Base-by-base conservation (phyloP, 2,113 vertebrate species). In the Illadopsis cleaveri region DNA sequence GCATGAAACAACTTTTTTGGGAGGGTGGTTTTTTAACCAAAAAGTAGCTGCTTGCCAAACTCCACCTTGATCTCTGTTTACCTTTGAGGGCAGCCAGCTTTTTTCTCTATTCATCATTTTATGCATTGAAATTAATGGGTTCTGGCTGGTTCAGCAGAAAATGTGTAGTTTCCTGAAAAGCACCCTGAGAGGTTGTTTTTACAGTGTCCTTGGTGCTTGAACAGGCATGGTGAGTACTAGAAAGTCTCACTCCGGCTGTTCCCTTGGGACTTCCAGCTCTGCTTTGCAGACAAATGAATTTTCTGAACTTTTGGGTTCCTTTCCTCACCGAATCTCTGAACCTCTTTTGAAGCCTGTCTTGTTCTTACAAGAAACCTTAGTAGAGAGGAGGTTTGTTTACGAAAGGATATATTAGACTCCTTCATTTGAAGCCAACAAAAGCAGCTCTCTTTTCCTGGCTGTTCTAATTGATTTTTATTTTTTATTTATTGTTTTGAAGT, bases 401-500 rank as follows among this genome's bases (percentile, higher is more conserved):
- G 35, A 58, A 96, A 86, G 85, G 87, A 66, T 96, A 11, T 91
- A 73, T 90, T 85, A 40, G 61, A 72, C 66, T 81, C 95, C 94
- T 96, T 97, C 85, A 90, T 91, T 96, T 86, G 35, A 50, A 83
- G 95, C 94, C 96, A 96, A 92, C 71, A 86, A 95, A 96, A 96
- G 90, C 95, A 97, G 35, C 12, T 4, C 69, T 9, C 75, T 89
- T 30, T 66, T 86, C 82, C 82, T 68, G 75, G 18, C 76, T 85
- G 64, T 25, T 91, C 47, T 93, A 96, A 95, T 95, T 97, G 79
- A 93, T 87, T 95, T 96, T 94, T 90, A 82, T 85, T 96, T 96
- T 94, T 94, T 95, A 82, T 95, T 93, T 96, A 96, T 94, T 96
- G 80, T 96, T 96, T 95, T 96, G 92, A 95, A 91, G 79, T 93